Conservation (phyloP, 2,888 invertebrate genomes). For the Polydrusus tereticollis region DNA sequence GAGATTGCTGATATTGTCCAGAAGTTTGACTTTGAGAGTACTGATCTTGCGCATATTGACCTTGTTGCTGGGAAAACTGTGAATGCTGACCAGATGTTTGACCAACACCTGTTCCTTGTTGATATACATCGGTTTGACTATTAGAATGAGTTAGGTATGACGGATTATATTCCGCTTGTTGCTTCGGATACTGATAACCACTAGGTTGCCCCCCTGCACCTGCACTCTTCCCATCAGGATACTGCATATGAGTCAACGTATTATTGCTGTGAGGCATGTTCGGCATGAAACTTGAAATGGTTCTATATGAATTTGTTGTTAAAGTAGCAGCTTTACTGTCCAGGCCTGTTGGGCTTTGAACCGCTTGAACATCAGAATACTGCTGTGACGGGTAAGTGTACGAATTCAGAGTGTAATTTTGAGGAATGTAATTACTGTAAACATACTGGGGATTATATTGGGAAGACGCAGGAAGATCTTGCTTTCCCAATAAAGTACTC, state of each 20-base stretch:
- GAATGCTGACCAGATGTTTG: slow-evolving; percentile 16
- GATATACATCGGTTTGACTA: slow-evolving; percentile 14
- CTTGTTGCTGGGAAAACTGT: neutral
- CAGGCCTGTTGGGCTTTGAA: slow-evolving; percentile 38
- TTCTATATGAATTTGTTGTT: slow-evolving; percentile 57
- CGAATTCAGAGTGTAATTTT: slow-evolving; percentile 50
- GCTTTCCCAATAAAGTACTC: slow-evolving; percentile 30
- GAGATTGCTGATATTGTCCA: slow-evolving; percentile 21
- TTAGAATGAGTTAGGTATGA: neutral
- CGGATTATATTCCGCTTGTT: slow-evolving; percentile 5
- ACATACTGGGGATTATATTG: slow-evolving; percentile 36
- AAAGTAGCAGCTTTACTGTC: slow-evolving; percentile 55
- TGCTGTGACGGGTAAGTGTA: slow-evolving; percentile 45
- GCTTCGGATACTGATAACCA: slow-evolving; percentile 10
- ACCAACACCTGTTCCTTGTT: slow-evolving; percentile 3
- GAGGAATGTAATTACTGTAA: slow-evolving; percentile 54
- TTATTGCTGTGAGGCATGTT: slow-evolving; percentile 36
- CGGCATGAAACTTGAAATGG: slow-evolving; percentile 52
- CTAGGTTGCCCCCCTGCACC: neutral
- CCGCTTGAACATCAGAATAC: slow-evolving; percentile 19
- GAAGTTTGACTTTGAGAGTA: neutral
- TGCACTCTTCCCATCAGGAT: slow-evolving; percentile 37
- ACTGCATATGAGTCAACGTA: slow-evolving; percentile 48
- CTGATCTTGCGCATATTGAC: neutral
- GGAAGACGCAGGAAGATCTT: slow-evolving; percentile 8